Percentiles rank a stretch among this genome's conserved stretches.
Evolutionary conservation across 2,888 invertebrate genomes (phyloP).

Genomic region (Itoplectis maculator): DNA sequence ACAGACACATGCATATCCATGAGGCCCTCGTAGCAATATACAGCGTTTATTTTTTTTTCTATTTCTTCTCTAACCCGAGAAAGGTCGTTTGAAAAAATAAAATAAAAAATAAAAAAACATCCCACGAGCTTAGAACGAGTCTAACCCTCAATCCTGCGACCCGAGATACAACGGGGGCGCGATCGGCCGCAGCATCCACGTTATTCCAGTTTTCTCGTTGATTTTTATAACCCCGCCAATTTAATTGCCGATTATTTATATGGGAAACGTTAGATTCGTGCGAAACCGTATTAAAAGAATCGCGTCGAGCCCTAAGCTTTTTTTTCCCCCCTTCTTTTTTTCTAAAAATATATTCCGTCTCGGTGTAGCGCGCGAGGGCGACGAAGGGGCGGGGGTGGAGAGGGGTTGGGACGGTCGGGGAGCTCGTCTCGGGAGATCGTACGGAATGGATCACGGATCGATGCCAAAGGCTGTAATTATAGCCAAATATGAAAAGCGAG

Average conservation of each 20-base stretch:
- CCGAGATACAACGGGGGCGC: constrained; percentile 40
- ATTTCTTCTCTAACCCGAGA: constrained; percentile 42
- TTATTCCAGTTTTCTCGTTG: constrained; percentile 68
- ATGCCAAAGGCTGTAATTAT: constrained; percentile 83
- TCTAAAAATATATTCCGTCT: constrained; percentile 38
- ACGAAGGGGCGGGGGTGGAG: constrained; percentile 61
- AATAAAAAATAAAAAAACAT: too few species aligned
- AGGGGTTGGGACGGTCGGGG: constrained; percentile 42
- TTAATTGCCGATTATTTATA: constrained; percentile 85
- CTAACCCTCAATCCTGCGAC: constrained; percentile 70
- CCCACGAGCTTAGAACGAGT: constrained; percentile 19
- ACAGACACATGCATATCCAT: constrained; percentile 30
- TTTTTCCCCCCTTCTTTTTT: constrained; percentile 12
- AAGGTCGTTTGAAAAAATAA: constrained; percentile 37
- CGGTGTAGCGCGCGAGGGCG: constrained; percentile 48
- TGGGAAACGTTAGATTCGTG: constrained; percentile 85
- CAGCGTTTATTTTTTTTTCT: too few species aligned
- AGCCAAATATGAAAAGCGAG: constrained; percentile 84
- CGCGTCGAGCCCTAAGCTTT: constrained; percentile 28
- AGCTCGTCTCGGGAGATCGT: constrained; percentile 58
- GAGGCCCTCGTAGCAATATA: constrained; percentile 24
- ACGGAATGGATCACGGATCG: constrained; percentile 77
- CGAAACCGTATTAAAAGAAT: constrained; percentile 83
- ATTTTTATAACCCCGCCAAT: constrained; percentile 76
- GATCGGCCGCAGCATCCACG: constrained; percentile 42